Evolutionary conservation across 1,140 invertebrate genomes (phyloP), one percentile per base, ranked within the genome.

Genomic region (Drosophila chauvacae): DNA sequence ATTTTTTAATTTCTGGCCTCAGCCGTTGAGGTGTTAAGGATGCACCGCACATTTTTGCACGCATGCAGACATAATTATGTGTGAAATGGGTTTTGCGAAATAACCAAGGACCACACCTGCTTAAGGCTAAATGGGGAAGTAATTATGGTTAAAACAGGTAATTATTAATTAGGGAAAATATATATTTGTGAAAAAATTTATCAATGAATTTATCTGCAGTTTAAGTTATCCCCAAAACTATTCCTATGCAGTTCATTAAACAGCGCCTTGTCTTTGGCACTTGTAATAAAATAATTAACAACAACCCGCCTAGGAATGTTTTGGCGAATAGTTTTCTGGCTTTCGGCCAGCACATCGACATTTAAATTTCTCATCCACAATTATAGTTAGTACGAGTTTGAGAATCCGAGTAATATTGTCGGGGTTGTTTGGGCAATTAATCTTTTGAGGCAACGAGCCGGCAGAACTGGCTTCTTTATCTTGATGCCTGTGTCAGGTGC

Each of bases 221-320:
- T 11, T 18, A 4, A 28, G 18, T 64, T 33, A 11, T 23, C 1
- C 10, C 41, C 26, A 3, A 26, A 39, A 56, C 23, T 35, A 55
- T 56, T 11, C 20, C 7, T 39, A 16, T 56, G 7, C 53, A 41
- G 30, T 47, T 45, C 63, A 44, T 66, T 20, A 44, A 23, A 33
- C 30, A 44, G 39, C 37, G 39, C 18, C 9, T 33, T 39, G 28
- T 60, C 42, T 30, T 35, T 63, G 33, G 58, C 64, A 68, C 64
- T 66, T 39, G 65, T 37, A 70, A 70, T 70, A 55, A 69, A 70
- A 73, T 72, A 73, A 73, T 73, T 73, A 72, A 41, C 69, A 73
- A 37, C 68, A 72, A 14, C 20, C 51, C 30, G 16, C 28, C 66
- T 26, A 30, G 37, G 63, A 70, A 50, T 69, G 62, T 51, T 14